Evolutionary conservation across 2,113 vertebrate species (phyloP).

Genomic region (Anhinga rufa): DNA sequence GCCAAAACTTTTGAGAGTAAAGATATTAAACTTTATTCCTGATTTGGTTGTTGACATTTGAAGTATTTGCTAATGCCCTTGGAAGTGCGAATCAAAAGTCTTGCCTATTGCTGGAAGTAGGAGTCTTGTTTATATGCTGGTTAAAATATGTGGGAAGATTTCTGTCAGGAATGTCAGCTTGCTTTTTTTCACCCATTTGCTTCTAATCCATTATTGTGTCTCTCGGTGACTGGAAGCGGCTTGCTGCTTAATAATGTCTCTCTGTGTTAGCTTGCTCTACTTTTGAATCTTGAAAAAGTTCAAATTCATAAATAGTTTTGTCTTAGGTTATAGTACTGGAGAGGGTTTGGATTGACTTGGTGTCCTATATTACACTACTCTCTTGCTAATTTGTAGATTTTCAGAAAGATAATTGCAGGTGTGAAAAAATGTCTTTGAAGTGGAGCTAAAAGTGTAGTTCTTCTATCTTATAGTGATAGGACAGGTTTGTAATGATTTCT

Average conservation of each 20-base stretch:
- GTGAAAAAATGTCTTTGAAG: not conserved
- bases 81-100: not conserved
- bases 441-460: not conserved
- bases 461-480: not conserved
- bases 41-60: not conserved
- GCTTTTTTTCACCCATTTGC: not conserved
- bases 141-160: not conserved
- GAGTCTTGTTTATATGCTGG: not conserved
- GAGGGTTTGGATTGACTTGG: not conserved
- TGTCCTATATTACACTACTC: not conserved
- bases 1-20: not conserved
- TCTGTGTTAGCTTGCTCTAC: not conserved
- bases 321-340: not conserved
- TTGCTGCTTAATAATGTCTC: not conserved
- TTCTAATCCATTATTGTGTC: not conserved
- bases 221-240: not conserved
- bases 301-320: not conserved
- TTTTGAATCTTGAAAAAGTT: not conserved
- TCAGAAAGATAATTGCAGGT: not conserved
- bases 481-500: not conserved
- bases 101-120: not conserved
- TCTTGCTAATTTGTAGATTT: not conserved
- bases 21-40: not conserved
- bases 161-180: not conserved
- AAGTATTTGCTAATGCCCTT: not conserved